Evolutionary conservation across 2,113 vertebrate species (phyloP), one percentile per base, ranked within the genome.

Genomic region (Notechis scutatus): DNA sequence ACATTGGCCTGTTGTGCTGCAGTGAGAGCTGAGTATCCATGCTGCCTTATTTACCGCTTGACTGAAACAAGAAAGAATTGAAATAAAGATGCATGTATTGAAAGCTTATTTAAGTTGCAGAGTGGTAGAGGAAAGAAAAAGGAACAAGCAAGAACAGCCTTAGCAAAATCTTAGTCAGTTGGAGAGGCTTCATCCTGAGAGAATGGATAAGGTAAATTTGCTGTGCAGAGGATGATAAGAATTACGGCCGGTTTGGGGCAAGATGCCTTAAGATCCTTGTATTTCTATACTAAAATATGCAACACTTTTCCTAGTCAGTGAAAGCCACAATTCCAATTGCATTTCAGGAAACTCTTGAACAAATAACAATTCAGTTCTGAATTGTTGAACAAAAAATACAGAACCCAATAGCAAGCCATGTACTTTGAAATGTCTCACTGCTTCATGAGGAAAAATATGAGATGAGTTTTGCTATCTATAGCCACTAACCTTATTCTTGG

Each of bases 41-140:
- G 90, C 90, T 94, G 90, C 88, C 94, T 94, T 91, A 93, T 93
- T 93, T n/a, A 21, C 81, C 81, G 61, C 88, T 95, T 94, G 90
- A 91, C 93, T 89, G 29, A 14, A 91, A 92, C 90, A 93, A 90
- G 88, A 93, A 94, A 95, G 93, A 93, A 91, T 81, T 93, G 92
- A 11, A 1, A 56, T 87, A 93, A 93, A 91, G 90, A 52, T 92
- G 91, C 61, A 12, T 47, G 69, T 92, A 92, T 81, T 95, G 90
- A 93, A 85, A 90, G 47, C 42, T 86, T 88, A 74, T 94, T 93
- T 94, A 61, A 61, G 24, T 96, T 90, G 92, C 91, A n/a, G 85
- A 55, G 23, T 9, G 45, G 34, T 50, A 23, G 21, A 24, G 87
- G 45, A 6, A 11, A 69, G 5, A 24, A 34, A 47, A 50, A 89